phyloP scores from a whole-genome alignment of 2,113 vertebrate species.

The Tragelaphus imberbis region DNA sequence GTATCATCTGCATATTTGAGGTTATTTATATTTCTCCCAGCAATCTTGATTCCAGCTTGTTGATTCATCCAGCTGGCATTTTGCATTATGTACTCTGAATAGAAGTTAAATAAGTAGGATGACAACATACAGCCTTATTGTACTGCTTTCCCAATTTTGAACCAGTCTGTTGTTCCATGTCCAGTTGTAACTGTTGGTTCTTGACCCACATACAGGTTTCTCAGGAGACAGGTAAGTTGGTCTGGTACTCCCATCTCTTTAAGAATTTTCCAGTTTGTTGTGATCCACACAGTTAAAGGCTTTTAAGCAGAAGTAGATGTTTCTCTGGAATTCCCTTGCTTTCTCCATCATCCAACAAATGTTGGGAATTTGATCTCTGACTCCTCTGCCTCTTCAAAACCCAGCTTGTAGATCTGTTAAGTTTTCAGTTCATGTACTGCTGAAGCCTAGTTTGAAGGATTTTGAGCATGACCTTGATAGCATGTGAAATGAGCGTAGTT shows the following conservation, averaged over 20 bases:
- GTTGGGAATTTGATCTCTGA: background rate
- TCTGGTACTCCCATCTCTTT: background rate
- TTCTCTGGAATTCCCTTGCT: background rate
- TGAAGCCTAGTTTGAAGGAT: background rate
- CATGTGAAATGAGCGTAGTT: background rate
- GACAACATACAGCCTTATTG: background rate
- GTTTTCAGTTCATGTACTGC: background rate
- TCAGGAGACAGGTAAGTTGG: background rate
- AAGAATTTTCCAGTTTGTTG: background rate
- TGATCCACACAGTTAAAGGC: background rate
- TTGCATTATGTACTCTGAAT: background rate
- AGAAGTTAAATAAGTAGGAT: background rate
- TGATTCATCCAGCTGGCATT: background rate
- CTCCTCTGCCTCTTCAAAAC: background rate
- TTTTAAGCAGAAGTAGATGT: background rate
- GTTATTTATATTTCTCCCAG: background rate
- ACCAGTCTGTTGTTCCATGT: background rate
- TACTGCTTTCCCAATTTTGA: background rate
- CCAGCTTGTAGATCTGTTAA: background rate
- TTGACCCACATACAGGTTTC: background rate
- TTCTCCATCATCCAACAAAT: background rate
- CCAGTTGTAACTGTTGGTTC: background rate
- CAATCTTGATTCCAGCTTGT: background rate
- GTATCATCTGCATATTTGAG: background rate
- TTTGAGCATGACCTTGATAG: background rate